Conservation (phyloP, 2,888 invertebrate genomes). For the Volucella zonaria region DNA sequence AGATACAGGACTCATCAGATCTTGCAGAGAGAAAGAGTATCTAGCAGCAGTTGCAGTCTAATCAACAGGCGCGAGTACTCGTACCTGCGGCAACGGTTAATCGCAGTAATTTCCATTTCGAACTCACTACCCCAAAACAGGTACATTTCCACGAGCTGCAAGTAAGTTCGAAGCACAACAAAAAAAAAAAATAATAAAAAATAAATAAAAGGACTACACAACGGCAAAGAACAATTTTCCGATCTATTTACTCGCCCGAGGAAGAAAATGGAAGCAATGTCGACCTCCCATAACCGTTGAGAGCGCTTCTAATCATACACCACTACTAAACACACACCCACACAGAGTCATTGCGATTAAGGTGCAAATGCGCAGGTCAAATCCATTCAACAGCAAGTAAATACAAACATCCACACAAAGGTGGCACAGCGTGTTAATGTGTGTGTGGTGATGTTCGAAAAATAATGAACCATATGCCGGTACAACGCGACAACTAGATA, state of each 20-base stretch:
- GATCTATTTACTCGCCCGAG: conserved; percentile 55
- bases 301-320: conserved; percentile 8
- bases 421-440: conserved; percentile 11
- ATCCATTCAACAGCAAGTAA: conserved; percentile 60
- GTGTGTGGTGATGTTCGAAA: conserved; percentile 56
- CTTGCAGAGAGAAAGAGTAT: neutral
- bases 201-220: conserved; percentile 8
- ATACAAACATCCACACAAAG: conserved; percentile 44
- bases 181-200: conserved; percentile 7
- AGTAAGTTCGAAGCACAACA: conserved; percentile 26
- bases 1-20: conserved; percentile 25
- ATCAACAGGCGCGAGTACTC: conserved; percentile 67
- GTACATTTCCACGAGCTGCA: conserved; percentile 52
- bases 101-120: conserved; percentile 66
- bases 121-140: conserved; percentile 46
- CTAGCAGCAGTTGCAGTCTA: conserved; percentile 55
- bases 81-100: conserved; percentile 58
- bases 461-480: conserved; percentile 34
- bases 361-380: conserved; percentile 70
- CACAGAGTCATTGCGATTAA: conserved; percentile 35
- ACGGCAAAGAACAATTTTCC: conserved; percentile 60
- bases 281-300: conserved; percentile 44
- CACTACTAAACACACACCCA: conserved; percentile 29
- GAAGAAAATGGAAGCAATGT: conserved; percentile 65
- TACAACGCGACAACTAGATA: conserved; percentile 68